Percentiles rank a stretch among this genome's conserved stretches.
Conservation (phyloP, 2,797 vertebrate genomes). For the Podargus strigoides region DNA sequence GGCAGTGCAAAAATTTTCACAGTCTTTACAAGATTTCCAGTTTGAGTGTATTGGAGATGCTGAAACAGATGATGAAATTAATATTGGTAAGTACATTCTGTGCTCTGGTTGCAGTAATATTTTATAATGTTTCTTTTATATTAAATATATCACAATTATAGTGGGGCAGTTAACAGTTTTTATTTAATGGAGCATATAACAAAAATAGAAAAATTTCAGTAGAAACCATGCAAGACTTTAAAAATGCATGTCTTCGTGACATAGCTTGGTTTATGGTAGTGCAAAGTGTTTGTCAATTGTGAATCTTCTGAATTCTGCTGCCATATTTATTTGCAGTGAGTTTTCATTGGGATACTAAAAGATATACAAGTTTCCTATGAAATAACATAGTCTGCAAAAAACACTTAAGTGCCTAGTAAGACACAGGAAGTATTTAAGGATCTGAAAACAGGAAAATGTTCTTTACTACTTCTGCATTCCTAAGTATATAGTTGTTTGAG, state of each 20-base stretch:
- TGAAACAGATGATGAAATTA: conserved; percentile 98
- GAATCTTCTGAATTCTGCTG: neutral
- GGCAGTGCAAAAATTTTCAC: conserved; percentile 95
- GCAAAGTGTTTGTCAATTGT: neutral
- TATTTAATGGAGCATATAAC: neutral
- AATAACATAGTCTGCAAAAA: neutral
- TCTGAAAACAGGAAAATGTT: neutral
- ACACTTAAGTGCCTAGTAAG: neutral
- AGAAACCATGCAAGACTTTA: neutral
- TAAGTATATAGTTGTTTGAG: neutral
- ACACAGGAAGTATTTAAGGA: neutral
- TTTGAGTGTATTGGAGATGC: conserved; percentile 98
- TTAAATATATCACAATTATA: neutral
- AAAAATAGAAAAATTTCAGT: neutral
- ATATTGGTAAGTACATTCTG: conserved; percentile 83
- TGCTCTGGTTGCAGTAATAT: neutral
- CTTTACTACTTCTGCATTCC: neutral
- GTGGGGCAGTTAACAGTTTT: neutral
- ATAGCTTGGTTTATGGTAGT: neutral
- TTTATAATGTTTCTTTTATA: neutral
- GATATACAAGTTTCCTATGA: neutral
- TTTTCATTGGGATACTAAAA: neutral
- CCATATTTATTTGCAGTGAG: neutral
- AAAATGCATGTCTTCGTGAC: neutral
- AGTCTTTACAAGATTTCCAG: conserved; percentile 96